Base-by-base conservation (phyloP, 2,113 vertebrate genomes). In the Montifringilla adamsi region DNA sequence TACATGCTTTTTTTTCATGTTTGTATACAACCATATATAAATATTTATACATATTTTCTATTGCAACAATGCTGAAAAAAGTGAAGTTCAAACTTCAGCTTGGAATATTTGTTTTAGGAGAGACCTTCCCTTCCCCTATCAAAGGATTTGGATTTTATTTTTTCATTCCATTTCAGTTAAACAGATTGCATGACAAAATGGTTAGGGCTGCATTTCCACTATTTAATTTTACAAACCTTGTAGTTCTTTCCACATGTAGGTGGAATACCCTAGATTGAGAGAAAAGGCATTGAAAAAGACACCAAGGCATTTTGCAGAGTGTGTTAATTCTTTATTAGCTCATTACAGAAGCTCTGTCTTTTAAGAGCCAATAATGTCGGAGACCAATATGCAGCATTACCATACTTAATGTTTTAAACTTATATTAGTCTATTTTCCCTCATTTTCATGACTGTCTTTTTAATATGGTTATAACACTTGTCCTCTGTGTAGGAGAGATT, bases 1-100 rank as follows among this genome's bases (percentile, higher is more conserved):
- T 3, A 49, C 13, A 28, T 33, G 35, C 4, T 41, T 41, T 37
- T 24, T 59, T 8, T 21, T 0, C 24, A 7, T 18, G 3, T 41
- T 6, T 4, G 1, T 22, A 1, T n/a, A 16, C 28, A 56, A 35
- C 2, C 3, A 27, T 11, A 59, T 14, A 27, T 22, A 67, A 63
- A 30, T 59, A 66, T 58, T 78, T 53, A 33, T 27, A 19, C 0
- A 7, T 7, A 20, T 26, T 9, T 87, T 64, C 11, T 73, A 26
- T n/a, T 67, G 11, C 16, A 63, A 37, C 2, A 64, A 43, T 35
- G 5, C 1, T n/a, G 24, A 49, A 59, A 80, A 63, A 28, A 49
- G 18, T 56, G 11, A 60, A 53, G 9, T 12, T 66, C 7, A 31
- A 56, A 52, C 35, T 55, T 74, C 5, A 60, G 52, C 9, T 20